A percentile compares a stretch with the other conserved stretches of the same genome.
These are phyloP conservation scores for Thunnus thynnus DNA, from an alignment of 2,113 vertebrate genomes.

Conservation along the genomic window DNA sequence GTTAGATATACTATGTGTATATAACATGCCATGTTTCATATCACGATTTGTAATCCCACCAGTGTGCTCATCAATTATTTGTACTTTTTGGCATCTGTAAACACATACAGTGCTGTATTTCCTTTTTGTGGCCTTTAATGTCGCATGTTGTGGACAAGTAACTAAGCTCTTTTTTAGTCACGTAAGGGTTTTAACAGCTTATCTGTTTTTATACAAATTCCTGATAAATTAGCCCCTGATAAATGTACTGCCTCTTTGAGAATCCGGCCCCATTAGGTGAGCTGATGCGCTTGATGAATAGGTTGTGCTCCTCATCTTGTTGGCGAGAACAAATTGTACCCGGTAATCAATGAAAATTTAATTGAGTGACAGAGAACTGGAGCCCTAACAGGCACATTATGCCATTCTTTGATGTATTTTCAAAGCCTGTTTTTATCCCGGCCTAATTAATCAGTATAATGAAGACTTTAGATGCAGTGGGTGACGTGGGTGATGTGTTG, in stretches of 20 bases:
- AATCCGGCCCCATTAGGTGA: conserved; percentile 38
- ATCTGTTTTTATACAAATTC: conserved; percentile 12
- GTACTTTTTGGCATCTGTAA: neutral
- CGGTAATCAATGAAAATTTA: conserved; percentile 76
- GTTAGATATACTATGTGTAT: conserved; percentile 2
- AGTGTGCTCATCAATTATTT: neutral
- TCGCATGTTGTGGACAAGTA: neutral
- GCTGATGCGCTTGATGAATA: conserved; percentile 58
- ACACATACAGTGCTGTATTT: neutral
- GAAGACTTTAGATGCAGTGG: conserved; percentile 50
- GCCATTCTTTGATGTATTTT: conserved; percentile 78
- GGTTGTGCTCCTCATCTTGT: conserved; percentile 35
- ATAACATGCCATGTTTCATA: neutral
- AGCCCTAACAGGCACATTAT: conserved; percentile 60
- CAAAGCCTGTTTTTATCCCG: conserved; percentile 62
- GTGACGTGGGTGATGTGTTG: conserved; percentile 17
- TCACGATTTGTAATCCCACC: neutral
- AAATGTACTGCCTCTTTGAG: conserved; percentile 27
- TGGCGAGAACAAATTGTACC: conserved; percentile 71
- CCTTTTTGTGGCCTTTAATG: neutral
- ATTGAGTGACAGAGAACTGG: conserved; percentile 67
- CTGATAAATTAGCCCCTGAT: conserved; percentile 26
- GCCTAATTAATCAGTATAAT: conserved; percentile 74
- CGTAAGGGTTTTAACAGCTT: neutral
- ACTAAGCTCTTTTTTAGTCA: neutral